A percentile compares a stretch with the other conserved stretches of the same genome.
Evolutionary conservation across 1,140 invertebrate genomes (phyloP).

Genomic region (Probaryconus sp.): DNA sequence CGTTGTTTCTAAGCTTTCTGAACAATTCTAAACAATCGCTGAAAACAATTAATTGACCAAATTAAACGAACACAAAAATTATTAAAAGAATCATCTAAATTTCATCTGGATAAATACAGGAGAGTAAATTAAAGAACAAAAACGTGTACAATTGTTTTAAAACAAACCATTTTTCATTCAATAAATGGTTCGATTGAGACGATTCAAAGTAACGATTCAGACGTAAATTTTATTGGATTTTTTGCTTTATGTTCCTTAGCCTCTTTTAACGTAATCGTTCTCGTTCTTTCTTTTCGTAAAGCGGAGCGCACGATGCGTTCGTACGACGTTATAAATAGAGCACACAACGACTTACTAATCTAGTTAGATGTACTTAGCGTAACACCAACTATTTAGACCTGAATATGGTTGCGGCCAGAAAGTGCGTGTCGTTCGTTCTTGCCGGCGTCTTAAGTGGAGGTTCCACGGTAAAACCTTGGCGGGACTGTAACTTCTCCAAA

Average conservation of each 20-base stretch:
- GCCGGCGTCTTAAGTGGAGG: conserved; percentile 47
- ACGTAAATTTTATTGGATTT: too few species aligned
- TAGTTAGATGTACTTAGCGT: conserved; percentile 78
- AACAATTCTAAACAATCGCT: conserved; percentile 37
- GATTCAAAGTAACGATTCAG: too few species aligned
- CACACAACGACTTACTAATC: conserved; percentile 78
- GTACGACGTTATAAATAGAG: conserved; percentile 76
- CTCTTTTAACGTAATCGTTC: conserved; percentile 58
- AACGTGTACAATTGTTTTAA: too few species aligned
- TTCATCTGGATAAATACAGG: too few species aligned
- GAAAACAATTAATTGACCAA: conserved; percentile 16
- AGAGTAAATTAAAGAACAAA: too few species aligned
- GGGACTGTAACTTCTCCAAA: conserved; percentile 64
- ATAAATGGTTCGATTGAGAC: too few species aligned
- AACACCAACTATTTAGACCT: conserved; percentile 77
- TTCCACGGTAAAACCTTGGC: conserved; percentile 41
- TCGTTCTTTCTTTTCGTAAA: conserved; percentile 62
- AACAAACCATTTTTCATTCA: too few species aligned
- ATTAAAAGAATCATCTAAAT: too few species aligned
- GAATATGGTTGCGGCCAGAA: conserved; percentile 69
- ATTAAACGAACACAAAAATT: too few species aligned
- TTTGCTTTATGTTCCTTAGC: conserved; percentile 35
- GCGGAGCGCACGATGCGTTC: conserved; percentile 42
- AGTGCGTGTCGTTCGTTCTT: conserved; percentile 58
- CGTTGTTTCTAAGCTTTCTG: conserved; percentile 28